Evolutionary conservation across 2,797 vertebrate species (phyloP).

Genomic region (Platyrinchus mystaceus): DNA sequence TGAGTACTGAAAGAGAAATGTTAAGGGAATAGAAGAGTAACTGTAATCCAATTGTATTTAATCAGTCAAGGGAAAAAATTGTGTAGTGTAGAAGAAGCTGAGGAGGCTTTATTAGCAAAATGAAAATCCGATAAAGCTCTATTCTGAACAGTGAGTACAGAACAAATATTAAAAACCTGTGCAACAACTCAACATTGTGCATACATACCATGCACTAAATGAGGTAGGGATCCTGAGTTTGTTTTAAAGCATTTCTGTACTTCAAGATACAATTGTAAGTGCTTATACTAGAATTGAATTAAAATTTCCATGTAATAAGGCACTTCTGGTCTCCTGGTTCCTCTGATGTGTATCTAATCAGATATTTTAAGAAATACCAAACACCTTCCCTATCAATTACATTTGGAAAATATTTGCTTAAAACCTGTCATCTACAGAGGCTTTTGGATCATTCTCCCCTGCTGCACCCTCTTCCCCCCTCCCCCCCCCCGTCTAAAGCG

Average conservation of each 20-base stretch:
- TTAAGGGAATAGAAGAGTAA: neutral
- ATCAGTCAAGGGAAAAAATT: neutral
- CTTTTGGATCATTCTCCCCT: neutral
- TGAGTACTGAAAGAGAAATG: neutral
- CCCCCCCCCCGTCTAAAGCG: neutral
- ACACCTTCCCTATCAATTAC: neutral
- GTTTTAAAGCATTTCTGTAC: neutral
- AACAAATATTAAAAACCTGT: neutral
- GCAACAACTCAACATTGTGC: neutral
- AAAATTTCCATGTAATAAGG: neutral
- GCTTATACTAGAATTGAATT: neutral
- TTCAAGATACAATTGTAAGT: neutral
- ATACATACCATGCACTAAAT: accelerated
- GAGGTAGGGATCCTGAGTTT: neutral
- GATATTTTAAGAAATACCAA: neutral
- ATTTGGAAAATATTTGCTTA: neutral
- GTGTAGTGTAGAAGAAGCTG: neutral
- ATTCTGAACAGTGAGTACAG: neutral
- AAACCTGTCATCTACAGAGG: neutral
- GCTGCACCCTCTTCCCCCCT: accelerated
- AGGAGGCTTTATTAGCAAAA: neutral
- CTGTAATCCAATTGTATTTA: neutral
- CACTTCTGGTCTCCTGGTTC: neutral
- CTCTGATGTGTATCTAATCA: neutral
- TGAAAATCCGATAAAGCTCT: neutral